Conservation (phyloP, 2,888 invertebrate genomes). For the Hypomecis atomaria region DNA sequence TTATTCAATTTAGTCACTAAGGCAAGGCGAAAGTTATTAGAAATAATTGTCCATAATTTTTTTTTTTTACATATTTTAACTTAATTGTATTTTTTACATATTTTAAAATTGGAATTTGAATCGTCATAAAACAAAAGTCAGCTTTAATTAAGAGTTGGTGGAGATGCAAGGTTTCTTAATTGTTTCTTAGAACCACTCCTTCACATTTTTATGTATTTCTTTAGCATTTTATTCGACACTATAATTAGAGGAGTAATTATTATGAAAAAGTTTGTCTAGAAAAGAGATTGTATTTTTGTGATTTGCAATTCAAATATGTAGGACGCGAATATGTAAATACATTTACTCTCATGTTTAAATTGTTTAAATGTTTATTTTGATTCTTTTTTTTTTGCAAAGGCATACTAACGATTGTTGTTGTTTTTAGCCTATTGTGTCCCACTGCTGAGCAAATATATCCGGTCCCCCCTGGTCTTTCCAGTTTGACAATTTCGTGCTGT, state of each 20-base stretch:
- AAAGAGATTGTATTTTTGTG: neutral
- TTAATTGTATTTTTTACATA: neutral
- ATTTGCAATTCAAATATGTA: too few species aligned
- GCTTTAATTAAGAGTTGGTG: constrained; percentile 5
- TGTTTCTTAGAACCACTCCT: constrained; percentile 24
- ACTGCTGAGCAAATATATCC: too few species aligned
- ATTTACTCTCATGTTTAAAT: too few species aligned
- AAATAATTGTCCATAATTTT: neutral
- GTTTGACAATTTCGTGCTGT: too few species aligned
- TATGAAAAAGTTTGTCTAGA: neutral
- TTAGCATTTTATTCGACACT: neutral
- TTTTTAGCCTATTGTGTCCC: too few species aligned
- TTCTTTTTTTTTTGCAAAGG: too few species aligned
- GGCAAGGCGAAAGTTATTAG: neutral
- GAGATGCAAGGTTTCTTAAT: constrained; percentile 19
- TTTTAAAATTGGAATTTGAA: neutral
- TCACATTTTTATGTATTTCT: constrained; percentile 26
- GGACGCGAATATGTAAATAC: too few species aligned
- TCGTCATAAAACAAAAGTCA: constrained; percentile 21
- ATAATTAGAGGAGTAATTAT: neutral
- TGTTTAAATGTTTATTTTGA: too few species aligned
- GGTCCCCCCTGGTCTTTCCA: too few species aligned
- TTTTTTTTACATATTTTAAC: neutral
- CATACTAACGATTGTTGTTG: too few species aligned
- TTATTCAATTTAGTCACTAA: too few species aligned